Percentiles rank a stretch among this genome's conserved stretches.
Evolutionary conservation across 2,888 invertebrate genomes (phyloP).

Genomic region (Drosophila atripex): DNA sequence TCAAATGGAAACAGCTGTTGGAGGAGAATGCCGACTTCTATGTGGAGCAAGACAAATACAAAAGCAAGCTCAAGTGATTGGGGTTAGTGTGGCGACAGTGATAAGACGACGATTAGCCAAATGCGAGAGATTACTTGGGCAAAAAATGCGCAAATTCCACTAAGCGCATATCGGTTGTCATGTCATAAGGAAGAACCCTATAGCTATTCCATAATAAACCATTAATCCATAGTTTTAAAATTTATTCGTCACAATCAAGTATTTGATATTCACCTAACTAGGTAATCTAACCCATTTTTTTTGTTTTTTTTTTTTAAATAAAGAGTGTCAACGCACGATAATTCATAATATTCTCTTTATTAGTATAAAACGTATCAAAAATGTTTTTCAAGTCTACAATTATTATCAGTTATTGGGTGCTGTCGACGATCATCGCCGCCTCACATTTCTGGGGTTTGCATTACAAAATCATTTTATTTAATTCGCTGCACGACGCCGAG

Average conservation of each 20-base stretch:
- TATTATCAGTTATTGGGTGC: slow-evolving; percentile 74
- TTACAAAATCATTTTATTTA: slow-evolving; percentile 42
- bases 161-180: slow-evolving; percentile 17
- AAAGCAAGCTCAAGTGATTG: slow-evolving; percentile 67
- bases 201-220: slow-evolving; percentile 7
- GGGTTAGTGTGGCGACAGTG: slow-evolving; percentile 37
- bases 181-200: slow-evolving; percentile 3
- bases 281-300: background rate
- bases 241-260: background rate
- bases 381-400: slow-evolving; percentile 77
- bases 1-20: slow-evolving; percentile 80
- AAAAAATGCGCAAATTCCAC: slow-evolving; percentile 33
- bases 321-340: slow-evolving; percentile 38
- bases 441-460: slow-evolving; percentile 46
- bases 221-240: slow-evolving; percentile 5
- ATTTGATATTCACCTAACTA: slow-evolving; percentile 3
- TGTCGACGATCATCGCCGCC: slow-evolving; percentile 45
- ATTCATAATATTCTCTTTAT: slow-evolving; percentile 67
- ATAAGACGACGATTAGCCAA: slow-evolving; percentile 65
- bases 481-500: slow-evolving; percentile 50
- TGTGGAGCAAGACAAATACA: slow-evolving; percentile 81
- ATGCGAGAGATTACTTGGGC: slow-evolving; percentile 52
- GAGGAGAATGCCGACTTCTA: slow-evolving; percentile 80
- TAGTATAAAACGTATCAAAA: slow-evolving; percentile 79
- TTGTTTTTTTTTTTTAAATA: slow-evolving; percentile 1